Evolutionary conservation across 1,140 invertebrate genomes (phyloP), one percentile per base, ranked within the genome.

Genomic region (Centruroides sculpturatus): DNA sequence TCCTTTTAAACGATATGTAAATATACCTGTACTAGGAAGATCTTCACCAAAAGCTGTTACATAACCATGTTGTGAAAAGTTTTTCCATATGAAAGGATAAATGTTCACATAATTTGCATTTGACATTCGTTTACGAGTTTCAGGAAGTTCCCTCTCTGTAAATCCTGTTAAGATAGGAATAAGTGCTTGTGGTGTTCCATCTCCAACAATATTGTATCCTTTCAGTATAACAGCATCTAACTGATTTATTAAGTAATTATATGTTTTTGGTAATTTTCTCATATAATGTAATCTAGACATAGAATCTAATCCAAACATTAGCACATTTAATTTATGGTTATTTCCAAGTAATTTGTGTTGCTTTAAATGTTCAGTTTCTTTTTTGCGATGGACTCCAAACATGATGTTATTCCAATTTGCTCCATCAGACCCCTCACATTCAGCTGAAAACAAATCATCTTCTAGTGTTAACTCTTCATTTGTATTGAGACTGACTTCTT

Each of bases 271-370:
- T 54, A 97, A 75, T 68, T 88, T 86, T 48, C 92, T 78, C 34
- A 88, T 84, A 70, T 93, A 93, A 3, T 86, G 85, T 72, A 91
- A 87, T 50, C 85, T 78, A 0, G 91, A 92, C 0, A 94, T 72
- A 0, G 92, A 95, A 74, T 97, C 93, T 71, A 93, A 89, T 0
- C 89, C 91, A 61, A 92, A 84, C 77, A 95, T 90, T 0, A 94
- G 70, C 0, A 96, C 83, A 70, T 91, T 92, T 7, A 87, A 66
- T 56, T 79, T 78, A 3, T 83, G 64, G 0, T 74, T 73, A 50
- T 77, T 73, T 7, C 72, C 47, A 0, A 78, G 75, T 8, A 82
- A 71, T 41, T 75, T 72, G 10, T 77, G 69, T 79, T 81, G 82
- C 10, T 72, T 76, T 12, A 70, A 70, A 50, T 73, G 68, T 11